Base-by-base conservation (phyloP, 2,113 vertebrate genomes). In the Tachysurus vachellii region DNA sequence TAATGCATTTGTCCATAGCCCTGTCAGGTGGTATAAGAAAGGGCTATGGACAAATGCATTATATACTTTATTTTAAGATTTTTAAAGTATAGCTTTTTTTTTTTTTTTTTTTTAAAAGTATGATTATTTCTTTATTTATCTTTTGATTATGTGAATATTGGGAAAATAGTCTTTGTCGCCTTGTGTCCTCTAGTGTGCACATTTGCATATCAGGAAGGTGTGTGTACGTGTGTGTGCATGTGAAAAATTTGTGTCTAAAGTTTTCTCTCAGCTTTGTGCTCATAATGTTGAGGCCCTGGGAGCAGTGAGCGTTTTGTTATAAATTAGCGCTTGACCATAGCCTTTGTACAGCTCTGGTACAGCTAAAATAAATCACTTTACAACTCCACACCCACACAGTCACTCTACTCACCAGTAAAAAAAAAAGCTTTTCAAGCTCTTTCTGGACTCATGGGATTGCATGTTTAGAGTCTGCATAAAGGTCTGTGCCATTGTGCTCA, bases 401-500 rank as follows among this genome's bases (percentile, higher is more conserved):
- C 28, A 71, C 64, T 44, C 75, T 42, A 36, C 56, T 36, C 12
- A 0, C 47, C 61, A 80, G 44, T 86, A 68, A 64, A 79, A 64
- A 80, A 54, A 11, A 4, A 50, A 56, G 36, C 62, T 56, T 83
- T 85, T 21, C 42, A 42, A 50, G 91, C 95, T 92, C 95, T 97
- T 96, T 96, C 96, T 96, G 94, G 95, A 94, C 95, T 92, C 23
- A 93, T 92, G 91, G 91, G 92, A 95, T 73, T 96, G 95, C 95
- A 95, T 96, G 96, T 97, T 97, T 97, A 97, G 96, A 97, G 96
- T 97, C 96, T 97, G 95, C 96, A 95, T 96, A 95, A 96, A 96
- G 96, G 95, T 96, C 94, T 96, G 95, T 90, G 95, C 96, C 96
- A 96, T 97, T 97, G 96, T 97, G 95, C 94, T 94, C 94, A 96